A percentile compares a stretch with the other conserved stretches of the same genome.
phyloP scores from a whole-genome alignment of 2,888 invertebrate genomes.

The Xestobium rufovillosum region DNA sequence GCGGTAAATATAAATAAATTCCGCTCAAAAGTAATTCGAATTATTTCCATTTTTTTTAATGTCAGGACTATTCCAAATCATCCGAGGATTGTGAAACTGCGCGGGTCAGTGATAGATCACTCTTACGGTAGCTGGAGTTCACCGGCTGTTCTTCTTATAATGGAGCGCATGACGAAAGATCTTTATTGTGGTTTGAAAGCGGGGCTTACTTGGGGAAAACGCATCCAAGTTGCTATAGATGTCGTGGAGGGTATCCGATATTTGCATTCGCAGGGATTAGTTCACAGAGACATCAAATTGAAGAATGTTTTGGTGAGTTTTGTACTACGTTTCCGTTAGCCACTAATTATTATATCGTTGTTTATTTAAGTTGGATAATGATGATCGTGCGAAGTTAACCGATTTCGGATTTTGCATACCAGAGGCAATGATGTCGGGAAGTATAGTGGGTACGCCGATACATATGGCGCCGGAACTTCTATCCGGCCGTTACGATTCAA shows the following conservation, averaged over 20 bases:
- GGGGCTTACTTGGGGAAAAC: conserved; percentile 50
- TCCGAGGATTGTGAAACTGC: conserved; percentile 65
- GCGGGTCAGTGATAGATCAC: conserved; percentile 77
- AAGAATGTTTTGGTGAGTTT: conserved; percentile 72
- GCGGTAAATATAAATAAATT: conserved; percentile 45
- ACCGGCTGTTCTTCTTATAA: conserved; percentile 73
- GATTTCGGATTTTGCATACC: conserved; percentile 88
- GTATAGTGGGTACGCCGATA: conserved; percentile 80
- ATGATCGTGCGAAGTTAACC: conserved; percentile 70
- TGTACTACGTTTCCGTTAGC: too few species aligned
- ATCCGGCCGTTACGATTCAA: conserved; percentile 70
- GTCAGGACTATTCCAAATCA: conserved; percentile 72
- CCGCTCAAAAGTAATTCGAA: conserved; percentile 6
- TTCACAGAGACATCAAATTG: conserved; percentile 83
- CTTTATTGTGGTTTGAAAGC: conserved; percentile 67
- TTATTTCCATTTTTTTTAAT: conserved; percentile 9
- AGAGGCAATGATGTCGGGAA: conserved; percentile 84
- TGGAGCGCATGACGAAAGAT: conserved; percentile 66
- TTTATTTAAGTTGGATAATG: conserved; percentile 53
- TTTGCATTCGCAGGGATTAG: conserved; percentile 79
- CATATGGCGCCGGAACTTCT: conserved; percentile 90
- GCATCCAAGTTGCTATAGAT: conserved; percentile 69
- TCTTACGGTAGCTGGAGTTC: conserved; percentile 61
- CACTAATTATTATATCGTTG: conserved; percentile 11
- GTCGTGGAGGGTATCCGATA: conserved; percentile 83